Evolutionary conservation across 35 echinoderm and acorn worm genomes (phyloP).

Genomic region (Apostichopus japonicus): DNA sequence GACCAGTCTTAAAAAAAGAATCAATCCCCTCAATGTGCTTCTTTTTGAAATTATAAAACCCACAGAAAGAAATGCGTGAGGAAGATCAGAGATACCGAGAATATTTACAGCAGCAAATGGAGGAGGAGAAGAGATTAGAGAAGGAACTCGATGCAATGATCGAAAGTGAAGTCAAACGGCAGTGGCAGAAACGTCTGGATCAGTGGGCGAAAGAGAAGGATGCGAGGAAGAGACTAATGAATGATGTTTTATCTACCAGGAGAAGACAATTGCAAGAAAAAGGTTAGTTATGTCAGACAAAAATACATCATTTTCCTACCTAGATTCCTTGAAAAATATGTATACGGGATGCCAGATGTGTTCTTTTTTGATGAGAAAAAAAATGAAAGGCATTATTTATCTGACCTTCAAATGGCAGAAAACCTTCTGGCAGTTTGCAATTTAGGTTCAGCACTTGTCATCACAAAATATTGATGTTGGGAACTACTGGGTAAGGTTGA

Average conservation of each 20-base stretch:
- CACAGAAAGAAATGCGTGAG: conserved; percentile 87
- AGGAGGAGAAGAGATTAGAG: conserved; percentile 81
- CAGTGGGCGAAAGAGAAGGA: conserved; percentile 92
- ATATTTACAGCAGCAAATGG: conserved; percentile 80
- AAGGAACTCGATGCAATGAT: conserved; percentile 88
- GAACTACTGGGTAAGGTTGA: too few species aligned
- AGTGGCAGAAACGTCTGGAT: conserved; percentile 95
- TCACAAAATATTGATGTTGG: too few species aligned
- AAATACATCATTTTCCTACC: neutral
- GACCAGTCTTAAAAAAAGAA: too few species aligned
- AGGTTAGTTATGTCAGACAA: conserved; percentile 64
- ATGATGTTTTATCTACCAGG: conserved; percentile 84
- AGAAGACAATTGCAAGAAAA: conserved; percentile 81
- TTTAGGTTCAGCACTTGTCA: too few species aligned
- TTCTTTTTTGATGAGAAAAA: conserved; percentile 46
- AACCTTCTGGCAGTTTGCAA: too few species aligned
- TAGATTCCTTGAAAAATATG: neutral
- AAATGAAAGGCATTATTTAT: conserved; percentile 76
- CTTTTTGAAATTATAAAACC: too few species aligned
- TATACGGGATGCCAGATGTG: too few species aligned
- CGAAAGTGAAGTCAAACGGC: conserved; percentile 80
- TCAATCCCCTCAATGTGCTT: too few species aligned
- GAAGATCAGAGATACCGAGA: conserved; percentile 88
- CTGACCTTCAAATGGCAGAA: neutral
- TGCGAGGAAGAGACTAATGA: conserved; percentile 90